Base-by-base conservation (phyloP, 2,797 vertebrate species). In the Corythornis leucogaster region DNA sequence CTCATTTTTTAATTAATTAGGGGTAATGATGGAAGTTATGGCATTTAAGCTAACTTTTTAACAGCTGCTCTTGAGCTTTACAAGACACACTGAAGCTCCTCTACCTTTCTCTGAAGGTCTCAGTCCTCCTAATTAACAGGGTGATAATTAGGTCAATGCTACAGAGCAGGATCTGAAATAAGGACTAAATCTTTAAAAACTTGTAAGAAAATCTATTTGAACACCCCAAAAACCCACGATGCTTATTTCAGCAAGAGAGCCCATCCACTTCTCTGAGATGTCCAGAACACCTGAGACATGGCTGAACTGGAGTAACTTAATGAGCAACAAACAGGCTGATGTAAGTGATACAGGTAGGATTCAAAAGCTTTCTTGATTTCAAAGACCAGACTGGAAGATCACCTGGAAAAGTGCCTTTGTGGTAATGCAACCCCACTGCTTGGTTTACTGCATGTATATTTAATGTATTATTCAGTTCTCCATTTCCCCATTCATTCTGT, bases 351-450 rank as follows among this genome's bases (percentile, higher is more conserved):
- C 0, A 3, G 24, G 38, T 22, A 50, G 80, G 46, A 84, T 92
- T 68, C 83, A 93, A 92, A 79, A 80, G 42, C 28, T 70, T 82
- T 79, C 80, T 64, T 50, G 16, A 64, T 74, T 82, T 70, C 67
- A 82, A 74, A 85, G 43, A 80, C 45, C 0, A 82, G 28, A 53
- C 42, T 53, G 22, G 57, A 85, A 61, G 28, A 84, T n/a, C 53
- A 81, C 12, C 19, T 51, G 63, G 67, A 81, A 74, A 89, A 79
- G 21, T 21, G 21, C 63, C 51, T 81, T 59, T 78, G 24, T 11
- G 22, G 59, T 63, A 89, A 81, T 45, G 43, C 7, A 48, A 89
- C 17, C 6, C 68, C 42, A 51, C 20, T 57, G 28, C 64, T 30
- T 4, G 8, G 8, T 68, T 83, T 59, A 61, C 25, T 45, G 31